phyloP scores from a whole-genome alignment of 2,797 vertebrate genomes.

The Aythya fuligula region DNA sequence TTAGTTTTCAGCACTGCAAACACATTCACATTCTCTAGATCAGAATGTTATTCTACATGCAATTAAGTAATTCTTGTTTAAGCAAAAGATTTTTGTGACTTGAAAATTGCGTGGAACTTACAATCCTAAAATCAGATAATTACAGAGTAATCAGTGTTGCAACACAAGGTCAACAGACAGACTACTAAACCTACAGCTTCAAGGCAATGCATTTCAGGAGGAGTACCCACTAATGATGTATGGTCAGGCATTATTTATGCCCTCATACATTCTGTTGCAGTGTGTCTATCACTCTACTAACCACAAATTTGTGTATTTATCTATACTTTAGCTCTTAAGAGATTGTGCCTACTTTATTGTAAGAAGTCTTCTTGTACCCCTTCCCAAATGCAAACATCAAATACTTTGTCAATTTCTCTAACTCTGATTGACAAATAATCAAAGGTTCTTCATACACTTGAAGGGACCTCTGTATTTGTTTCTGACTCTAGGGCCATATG shows the following conservation, averaged over 20 bases:
- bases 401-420: not conserved
- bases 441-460: not conserved
- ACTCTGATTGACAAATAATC: not conserved
- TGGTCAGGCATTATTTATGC: not conserved
- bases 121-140: not conserved
- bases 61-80: not conserved
- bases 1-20: not conserved
- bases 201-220: not conserved
- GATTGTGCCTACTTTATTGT: not conserved
- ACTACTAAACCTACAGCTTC: not conserved
- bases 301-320: not conserved
- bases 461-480: not conserved
- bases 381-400: not conserved
- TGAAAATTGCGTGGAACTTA: not conserved
- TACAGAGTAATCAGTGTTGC: not conserved
- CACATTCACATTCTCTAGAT: not conserved
- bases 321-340: not conserved
- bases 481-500: not conserved
- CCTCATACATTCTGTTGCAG: not conserved
- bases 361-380: not conserved
- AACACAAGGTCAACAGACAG: not conserved
- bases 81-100: not conserved
- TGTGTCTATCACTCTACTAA: not conserved
- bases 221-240: not conserved
- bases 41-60: not conserved